Evolutionary conservation across 2,113 vertebrate species (phyloP).

Genomic region (Dromiciops gliroides): DNA sequence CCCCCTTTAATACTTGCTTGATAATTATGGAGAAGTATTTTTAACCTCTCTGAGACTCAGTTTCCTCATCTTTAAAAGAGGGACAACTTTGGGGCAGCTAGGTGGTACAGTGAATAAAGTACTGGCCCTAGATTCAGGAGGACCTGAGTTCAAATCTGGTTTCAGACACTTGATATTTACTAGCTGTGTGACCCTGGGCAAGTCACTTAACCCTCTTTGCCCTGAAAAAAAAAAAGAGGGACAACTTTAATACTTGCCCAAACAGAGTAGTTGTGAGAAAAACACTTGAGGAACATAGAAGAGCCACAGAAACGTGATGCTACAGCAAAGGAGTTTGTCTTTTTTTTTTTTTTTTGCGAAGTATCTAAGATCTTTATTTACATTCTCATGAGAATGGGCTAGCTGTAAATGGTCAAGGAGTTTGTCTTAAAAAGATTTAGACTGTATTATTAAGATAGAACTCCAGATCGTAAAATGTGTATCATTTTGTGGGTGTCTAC

Average conservation of each 20-base stretch:
- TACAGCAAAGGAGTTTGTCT: not conserved
- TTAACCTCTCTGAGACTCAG: not conserved
- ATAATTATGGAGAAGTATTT: not conserved
- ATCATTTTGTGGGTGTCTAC: not conserved
- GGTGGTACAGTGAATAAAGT: no score
- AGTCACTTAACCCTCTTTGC: no score
- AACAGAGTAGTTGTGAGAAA: not conserved
- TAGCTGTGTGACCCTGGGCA: no score
- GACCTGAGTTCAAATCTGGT: no score
- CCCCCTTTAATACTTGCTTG: not conserved
- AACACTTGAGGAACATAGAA: not conserved
- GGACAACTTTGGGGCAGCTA: not conserved
- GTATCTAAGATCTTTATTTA: no score
- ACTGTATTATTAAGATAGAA: slow-evolving; percentile 7
- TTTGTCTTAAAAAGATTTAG: no score
- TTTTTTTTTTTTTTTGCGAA: no score
- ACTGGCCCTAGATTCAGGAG: no score
- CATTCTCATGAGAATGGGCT: no score
- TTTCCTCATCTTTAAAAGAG: not conserved
- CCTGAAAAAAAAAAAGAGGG: no score
- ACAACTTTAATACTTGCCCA: not conserved
- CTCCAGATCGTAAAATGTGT: not conserved
- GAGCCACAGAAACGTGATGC: not conserved
- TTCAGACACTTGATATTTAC: no score
- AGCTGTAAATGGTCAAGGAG: no score